Evolutionary conservation across 2,797 vertebrate species (phyloP), one percentile per base, ranked within the genome.

Genomic region (Amazonetta brasiliensis): DNA sequence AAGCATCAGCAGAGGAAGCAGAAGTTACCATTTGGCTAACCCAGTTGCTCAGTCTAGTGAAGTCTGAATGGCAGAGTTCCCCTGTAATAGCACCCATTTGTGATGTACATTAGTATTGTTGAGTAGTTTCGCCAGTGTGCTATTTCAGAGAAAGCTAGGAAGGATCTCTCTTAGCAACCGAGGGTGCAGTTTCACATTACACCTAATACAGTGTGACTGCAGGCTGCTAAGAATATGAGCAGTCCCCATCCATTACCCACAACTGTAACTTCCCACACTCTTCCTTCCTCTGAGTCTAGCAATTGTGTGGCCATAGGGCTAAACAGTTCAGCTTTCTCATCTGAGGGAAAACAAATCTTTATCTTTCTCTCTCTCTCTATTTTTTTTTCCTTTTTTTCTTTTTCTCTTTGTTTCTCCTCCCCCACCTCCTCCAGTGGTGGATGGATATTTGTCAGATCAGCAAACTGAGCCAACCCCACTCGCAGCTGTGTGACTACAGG

Each of bases 121-220:
- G 91, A 77, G 90, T 30, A 72, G 73, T 60, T 95, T n/a, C 52
- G 90, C 84, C 75, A 73, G 58, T 15, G 1, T 4, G 56, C 85
- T 48, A 4, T 94, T 92, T 93, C 86, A 87, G 58, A 94, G 77
- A 41, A 73, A 84, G 62, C 12, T 5, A 89, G 88, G 63, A 87
- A 92, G 76, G 92, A 77, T 89, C 90, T 95, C 90, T 68, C 88
- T 89, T 93, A 96, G 95, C 93, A 96, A 95, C 93, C 94, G 62
- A 86, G 85, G 79, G 73, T 81, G 77, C 91, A 92, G 91, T 90
- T 95, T 95, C 93, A 91, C 83, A 11, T 95, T 91, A 78, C 93
- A 84, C 85, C 91, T 95, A 92, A 94, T 90, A 69, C 79, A 22
- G 76, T 66, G 76, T 84, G 96, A 88, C 85, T 95, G 87, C 73